phyloP scores from a whole-genome alignment of 2,888 invertebrate genomes.

The Helleia helle region DNA sequence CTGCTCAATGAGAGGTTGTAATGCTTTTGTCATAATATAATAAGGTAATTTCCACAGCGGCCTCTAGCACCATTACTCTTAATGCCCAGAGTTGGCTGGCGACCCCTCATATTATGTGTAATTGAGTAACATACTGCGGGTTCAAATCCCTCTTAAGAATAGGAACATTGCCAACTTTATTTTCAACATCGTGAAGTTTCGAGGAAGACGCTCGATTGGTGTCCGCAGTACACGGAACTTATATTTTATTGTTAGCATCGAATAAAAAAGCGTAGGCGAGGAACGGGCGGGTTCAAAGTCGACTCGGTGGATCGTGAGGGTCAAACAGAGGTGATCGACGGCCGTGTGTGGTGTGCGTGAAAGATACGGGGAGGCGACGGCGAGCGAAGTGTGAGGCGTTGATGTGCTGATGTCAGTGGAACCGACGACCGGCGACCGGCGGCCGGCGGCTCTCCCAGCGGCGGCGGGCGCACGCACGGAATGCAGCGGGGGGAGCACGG shows the following conservation, averaged over 20 bases:
- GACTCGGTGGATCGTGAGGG: constrained; percentile 9
- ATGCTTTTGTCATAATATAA: too few species aligned
- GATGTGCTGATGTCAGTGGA: constrained; percentile 43
- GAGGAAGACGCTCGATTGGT: not conserved
- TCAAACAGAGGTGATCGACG: constrained; percentile 19
- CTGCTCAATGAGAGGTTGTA: too few species aligned
- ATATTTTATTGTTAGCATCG: not conserved
- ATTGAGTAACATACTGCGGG: not conserved
- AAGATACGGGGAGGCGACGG: constrained; percentile 8
- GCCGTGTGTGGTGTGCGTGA: constrained; percentile 25
- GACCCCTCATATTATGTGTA: not conserved
- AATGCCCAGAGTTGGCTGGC: not conserved
- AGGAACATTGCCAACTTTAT: constrained; percentile 6
- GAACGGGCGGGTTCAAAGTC: not conserved
- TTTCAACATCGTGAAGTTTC: constrained; percentile 3
- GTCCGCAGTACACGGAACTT: not conserved
- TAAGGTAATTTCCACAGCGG: not conserved
- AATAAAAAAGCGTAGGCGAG: not conserved
- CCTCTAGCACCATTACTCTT: not conserved
- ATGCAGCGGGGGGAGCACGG: constrained; percentile 52
- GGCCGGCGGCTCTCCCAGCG: constrained; percentile 49
- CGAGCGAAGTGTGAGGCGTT: constrained; percentile 1
- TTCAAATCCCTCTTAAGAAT: constrained; percentile 3
- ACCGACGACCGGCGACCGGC: constrained; percentile 34
- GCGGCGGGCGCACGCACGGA: constrained; percentile 52